Evolutionary conservation across 2,797 vertebrate genomes (phyloP).

Genomic region (Liasis olivaceus): DNA sequence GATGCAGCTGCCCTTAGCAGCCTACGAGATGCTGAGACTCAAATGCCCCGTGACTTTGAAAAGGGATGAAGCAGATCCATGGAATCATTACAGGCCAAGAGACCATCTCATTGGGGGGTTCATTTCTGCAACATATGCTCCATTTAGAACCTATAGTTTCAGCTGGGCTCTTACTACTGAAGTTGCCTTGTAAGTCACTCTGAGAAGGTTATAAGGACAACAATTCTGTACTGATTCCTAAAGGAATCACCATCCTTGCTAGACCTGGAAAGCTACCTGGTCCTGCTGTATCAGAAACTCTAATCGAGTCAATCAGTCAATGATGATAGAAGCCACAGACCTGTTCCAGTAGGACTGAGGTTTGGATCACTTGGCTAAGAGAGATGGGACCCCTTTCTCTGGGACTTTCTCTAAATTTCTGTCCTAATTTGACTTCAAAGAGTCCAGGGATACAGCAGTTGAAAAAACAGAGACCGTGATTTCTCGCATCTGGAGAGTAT

Average conservation of each 20-base stretch:
- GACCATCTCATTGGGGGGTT: not conserved
- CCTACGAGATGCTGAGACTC: not conserved
- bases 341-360: not conserved
- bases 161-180: not conserved
- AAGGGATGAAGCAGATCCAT: not conserved
- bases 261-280: not conserved
- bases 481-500: no score
- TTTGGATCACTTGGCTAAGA: not conserved
- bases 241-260: not conserved
- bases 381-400: not conserved
- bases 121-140: not conserved
- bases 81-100: not conserved
- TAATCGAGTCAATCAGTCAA: not conserved
- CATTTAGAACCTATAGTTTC: not conserved
- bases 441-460: no score
- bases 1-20: not conserved
- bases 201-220: not conserved
- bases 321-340: not conserved
- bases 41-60: not conserved
- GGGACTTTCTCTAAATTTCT: no score
- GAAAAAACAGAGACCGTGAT: no score
- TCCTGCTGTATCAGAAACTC: not conserved
- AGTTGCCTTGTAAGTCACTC: not conserved
- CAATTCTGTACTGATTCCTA: not conserved
- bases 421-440: no score